These are phyloP conservation scores for Potorous gilbertii DNA, from an alignment of 2,797 vertebrate genomes.

Conservation along the genomic window DNA sequence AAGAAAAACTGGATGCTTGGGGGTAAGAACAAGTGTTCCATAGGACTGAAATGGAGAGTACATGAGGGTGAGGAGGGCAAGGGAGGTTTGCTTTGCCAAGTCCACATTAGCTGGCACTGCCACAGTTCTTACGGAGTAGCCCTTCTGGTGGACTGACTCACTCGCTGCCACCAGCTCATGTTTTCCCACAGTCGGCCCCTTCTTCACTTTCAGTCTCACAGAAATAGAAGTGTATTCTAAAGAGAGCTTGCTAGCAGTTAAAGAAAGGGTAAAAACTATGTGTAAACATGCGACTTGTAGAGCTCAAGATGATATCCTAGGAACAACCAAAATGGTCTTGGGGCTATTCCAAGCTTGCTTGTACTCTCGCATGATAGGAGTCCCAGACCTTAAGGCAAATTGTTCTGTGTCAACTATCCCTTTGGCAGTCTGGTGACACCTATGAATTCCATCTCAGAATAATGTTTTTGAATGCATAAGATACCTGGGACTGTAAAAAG, in stretches of 20 bases:
- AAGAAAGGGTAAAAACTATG: neutral
- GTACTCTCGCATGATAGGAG: neutral
- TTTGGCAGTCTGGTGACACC: neutral
- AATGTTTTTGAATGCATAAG: neutral
- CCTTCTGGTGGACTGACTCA: neutral
- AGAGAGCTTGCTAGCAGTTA: neutral
- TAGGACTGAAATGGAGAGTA: neutral
- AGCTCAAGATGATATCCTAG: neutral
- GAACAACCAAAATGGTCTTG: neutral
- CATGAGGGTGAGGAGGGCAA: neutral
- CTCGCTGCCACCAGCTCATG: neutral
- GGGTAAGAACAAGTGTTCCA: neutral
- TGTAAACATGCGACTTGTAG: neutral
- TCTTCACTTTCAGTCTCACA: neutral
- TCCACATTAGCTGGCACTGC: neutral
- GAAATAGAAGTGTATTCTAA: neutral
- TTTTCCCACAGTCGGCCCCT: neutral
- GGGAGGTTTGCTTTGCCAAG: neutral
- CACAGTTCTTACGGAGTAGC: neutral
- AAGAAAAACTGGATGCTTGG: neutral
- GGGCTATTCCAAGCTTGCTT: neutral
- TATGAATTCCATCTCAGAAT: neutral
- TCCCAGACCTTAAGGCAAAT: neutral
- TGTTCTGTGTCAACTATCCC: neutral
- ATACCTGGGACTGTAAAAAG: neutral